Evolutionary conservation across 2,113 vertebrate species (phyloP).

Genomic region (Chaetodon trifascialis): DNA sequence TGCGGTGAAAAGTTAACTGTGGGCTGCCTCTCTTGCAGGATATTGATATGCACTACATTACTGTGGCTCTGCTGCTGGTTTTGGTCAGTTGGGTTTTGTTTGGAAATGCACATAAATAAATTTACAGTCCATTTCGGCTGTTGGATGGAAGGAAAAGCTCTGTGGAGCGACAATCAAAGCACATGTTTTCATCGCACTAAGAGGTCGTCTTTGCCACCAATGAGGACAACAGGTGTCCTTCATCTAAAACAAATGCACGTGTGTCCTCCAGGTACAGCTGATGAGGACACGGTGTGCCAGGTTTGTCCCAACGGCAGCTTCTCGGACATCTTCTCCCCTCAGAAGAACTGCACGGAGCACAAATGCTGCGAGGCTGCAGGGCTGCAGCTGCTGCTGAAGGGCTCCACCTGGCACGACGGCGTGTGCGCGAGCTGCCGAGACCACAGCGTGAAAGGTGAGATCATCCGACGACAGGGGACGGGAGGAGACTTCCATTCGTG

Average conservation of each 20-base stretch:
- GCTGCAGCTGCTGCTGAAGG: conserved; percentile 47
- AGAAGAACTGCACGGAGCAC: conserved; percentile 57
- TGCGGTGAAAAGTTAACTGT: no score
- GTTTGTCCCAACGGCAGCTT: conserved; percentile 47
- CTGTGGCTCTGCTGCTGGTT: background rate
- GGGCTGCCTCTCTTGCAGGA: no score
- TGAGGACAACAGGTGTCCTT: background rate
- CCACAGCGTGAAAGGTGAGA: background rate
- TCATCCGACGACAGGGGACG: no score
- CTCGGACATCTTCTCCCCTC: conserved; percentile 26
- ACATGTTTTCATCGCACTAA: background rate
- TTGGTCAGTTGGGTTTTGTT: background rate
- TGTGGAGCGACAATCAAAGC: background rate
- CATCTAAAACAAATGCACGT: background rate
- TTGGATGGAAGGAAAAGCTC: background rate
- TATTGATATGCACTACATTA: no score
- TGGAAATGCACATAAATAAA: no score
- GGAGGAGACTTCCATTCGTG: no score
- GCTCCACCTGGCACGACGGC: conserved; percentile 71
- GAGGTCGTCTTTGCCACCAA: background rate
- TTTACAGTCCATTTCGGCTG: background rate
- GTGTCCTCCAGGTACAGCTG: conserved; percentile 65
- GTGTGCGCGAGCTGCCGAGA: conserved; percentile 60
- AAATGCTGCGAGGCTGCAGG: conserved; percentile 41
- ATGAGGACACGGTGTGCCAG: conserved; percentile 67